Base-by-base conservation (phyloP, 1,140 invertebrate species). In the Agraylea sexmaculata region DNA sequence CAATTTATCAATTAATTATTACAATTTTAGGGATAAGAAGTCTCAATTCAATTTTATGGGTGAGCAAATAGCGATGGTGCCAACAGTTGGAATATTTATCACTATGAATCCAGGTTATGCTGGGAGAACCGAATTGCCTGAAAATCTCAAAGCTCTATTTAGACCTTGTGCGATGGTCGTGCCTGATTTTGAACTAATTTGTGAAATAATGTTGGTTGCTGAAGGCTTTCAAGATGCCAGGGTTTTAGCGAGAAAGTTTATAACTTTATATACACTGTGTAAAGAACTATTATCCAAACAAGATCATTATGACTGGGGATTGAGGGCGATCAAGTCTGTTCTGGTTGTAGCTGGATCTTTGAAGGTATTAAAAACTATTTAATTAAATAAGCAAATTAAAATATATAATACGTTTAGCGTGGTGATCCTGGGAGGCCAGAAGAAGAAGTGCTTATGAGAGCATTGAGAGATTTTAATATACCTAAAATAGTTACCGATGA, bases 51-150 rank as follows among this genome's bases (percentile, higher is more conserved):
- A 91, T 59, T 95, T 97, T 55, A 87, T 94, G 78, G 92, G 91
- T 6, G 91, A 95, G 58, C 79, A 74, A 16, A 95, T 96, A 49
- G 71, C 68, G 1, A 59, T 95, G 38, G 77, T 80, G 8, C 74
- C 83, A 1, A 80, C 84, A 1, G 89, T 96, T 5, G 92, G 92
- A 5, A 84, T 95, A 47, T 97, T 96, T 53, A 95, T 97, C 32
- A 96, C 92, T 1, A 96, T 97, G 91, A 97, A 96, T 73, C 91
- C 91, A 4, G 87, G 91, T 19, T 96, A 96, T 60, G 92, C 91
- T 15, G 92, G 92, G 2, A 73, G 90, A 53, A 93, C 91, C 0
- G 91, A 95, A 62, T 59, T 87, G 19, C 83, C 84, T 0, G 84
- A 87, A 65, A 87, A 87, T 65, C 61, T 87, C 15, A 87, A 95